Base-by-base conservation (phyloP, 2,888 invertebrate species). In the Microplitis deprimator region DNA sequence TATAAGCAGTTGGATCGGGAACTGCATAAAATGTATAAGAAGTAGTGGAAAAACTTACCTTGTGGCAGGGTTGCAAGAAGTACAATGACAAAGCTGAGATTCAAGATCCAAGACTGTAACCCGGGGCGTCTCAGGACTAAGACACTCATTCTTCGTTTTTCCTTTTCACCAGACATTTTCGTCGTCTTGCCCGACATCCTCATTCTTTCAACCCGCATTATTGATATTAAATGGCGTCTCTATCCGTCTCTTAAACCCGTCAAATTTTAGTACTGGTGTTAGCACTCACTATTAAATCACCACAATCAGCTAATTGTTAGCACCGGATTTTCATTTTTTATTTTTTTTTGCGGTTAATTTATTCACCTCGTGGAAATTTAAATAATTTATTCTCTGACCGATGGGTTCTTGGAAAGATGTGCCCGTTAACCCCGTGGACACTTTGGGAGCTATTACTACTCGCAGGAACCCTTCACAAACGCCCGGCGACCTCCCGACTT, bases 61-160 rank as follows among this genome's bases (percentile, higher is more conserved):
- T 85, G 87, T 77, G 89, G 88, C 83, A 89, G 84, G 80, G 87
- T 83, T 83, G 85, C 84, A 82, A 89, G 86, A 78, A 88, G 81
- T 76, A 88, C 81, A 82, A 87, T 83, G 80, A 89, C 84, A 81
- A 86, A 80, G 77, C 79, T 79, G 75, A 83, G 79, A 81, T 83
- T 84, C 79, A 86, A 80, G 80, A 84, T 83, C 85, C 84, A 87
- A 80, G 85, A 82, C 79, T 83, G 83, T 82, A 85, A 80, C 83
- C 84, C 79, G 39, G 62, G 79, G 60, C 79, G 77, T 78, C 65
- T 59, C 5, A 68, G 59, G 38, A 76, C 59, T 13, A 77, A 68
- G 38, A 68, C 64, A 16, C 80, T 70, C 78, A 76, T 76, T 78
- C 81, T 81, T 68, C 75, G 65, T 69, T 73, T 38, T 65, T 65